These are phyloP conservation scores for Lepilemur ruficaudatus DNA, from an alignment of 2,797 vertebrate species.

Conservation along the genomic window DNA sequence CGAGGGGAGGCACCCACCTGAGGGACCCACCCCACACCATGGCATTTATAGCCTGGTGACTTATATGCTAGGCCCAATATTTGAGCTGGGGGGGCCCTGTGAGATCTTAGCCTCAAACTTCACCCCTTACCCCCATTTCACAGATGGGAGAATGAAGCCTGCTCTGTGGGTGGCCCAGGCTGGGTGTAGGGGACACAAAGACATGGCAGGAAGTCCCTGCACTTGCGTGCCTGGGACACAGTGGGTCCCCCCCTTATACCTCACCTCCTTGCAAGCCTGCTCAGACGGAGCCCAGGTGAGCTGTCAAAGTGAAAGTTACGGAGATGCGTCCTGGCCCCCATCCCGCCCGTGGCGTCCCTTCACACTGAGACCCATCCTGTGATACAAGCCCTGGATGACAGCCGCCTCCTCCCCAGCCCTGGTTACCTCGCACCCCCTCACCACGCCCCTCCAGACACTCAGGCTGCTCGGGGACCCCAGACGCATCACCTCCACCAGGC, in stretches of 20 bases:
- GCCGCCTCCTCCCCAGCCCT: rapidly evolving
- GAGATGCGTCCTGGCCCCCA: neutral
- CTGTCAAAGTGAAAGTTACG: neutral
- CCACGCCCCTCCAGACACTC: neutral
- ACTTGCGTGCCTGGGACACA: rapidly evolving
- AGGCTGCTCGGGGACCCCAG: neutral
- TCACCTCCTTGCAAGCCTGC: neutral
- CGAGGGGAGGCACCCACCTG: too few species aligned
- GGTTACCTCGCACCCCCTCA: neutral
- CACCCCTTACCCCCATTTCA: neutral
- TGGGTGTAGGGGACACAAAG: neutral
- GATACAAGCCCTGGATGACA: neutral
- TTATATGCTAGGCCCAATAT: too few species aligned
- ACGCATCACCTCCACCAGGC: too few species aligned
- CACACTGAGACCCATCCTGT: neutral
- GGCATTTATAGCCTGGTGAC: neutral
- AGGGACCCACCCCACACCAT: neutral
- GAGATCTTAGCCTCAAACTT: neutral
- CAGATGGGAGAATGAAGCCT: neutral
- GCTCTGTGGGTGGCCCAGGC: neutral
- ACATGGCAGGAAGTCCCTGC: neutral
- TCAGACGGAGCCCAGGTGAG: neutral
- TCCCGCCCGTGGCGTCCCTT: neutral
- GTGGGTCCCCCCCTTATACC: neutral
- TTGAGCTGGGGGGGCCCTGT: rapidly evolving